Evolutionary conservation across 2,888 invertebrate genomes (phyloP).

Genomic region (Ganaspis brasiliensis): DNA sequence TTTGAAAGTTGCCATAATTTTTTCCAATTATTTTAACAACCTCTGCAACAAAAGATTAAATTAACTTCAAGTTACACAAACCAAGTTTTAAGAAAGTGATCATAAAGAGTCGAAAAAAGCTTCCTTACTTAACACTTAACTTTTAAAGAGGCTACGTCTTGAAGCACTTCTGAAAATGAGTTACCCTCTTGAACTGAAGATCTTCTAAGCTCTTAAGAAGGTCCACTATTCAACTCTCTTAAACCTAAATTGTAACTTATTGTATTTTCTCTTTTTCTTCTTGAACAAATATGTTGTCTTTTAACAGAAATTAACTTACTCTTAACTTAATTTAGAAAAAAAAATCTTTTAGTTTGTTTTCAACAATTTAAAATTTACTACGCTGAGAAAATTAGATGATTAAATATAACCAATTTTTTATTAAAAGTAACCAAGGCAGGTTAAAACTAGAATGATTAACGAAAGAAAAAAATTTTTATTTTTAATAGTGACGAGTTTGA

Average conservation of each 20-base stretch:
- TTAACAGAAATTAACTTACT: background rate
- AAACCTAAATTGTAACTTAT: background rate
- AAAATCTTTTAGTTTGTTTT: too few relatives aligned
- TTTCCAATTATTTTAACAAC: too few relatives aligned
- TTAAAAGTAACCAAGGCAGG: too few relatives aligned
- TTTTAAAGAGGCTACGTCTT: slow-evolving; percentile 5
- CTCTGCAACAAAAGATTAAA: too few relatives aligned
- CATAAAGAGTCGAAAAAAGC: background rate
- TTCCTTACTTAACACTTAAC: background rate
- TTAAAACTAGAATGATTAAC: too few relatives aligned
- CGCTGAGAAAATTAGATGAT: too few relatives aligned
- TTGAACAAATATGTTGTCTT: background rate
- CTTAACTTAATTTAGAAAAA: too few relatives aligned
- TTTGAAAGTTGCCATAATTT: too few relatives aligned
- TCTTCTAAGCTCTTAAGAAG: background rate
- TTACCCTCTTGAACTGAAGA: slow-evolving; percentile 12
- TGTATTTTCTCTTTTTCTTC: background rate
- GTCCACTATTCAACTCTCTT: slow-evolving; percentile 3
- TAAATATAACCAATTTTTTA: too few relatives aligned
- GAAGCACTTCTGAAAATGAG: slow-evolving; percentile 2
- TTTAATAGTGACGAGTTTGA: too few relatives aligned
- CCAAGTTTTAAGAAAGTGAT: background rate
- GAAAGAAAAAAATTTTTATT: too few relatives aligned
- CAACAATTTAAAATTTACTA: too few relatives aligned
- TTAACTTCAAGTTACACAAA: background rate